Base-by-base conservation (phyloP, 2,888 invertebrate genomes). In the Lasioglossum marginatum region DNA sequence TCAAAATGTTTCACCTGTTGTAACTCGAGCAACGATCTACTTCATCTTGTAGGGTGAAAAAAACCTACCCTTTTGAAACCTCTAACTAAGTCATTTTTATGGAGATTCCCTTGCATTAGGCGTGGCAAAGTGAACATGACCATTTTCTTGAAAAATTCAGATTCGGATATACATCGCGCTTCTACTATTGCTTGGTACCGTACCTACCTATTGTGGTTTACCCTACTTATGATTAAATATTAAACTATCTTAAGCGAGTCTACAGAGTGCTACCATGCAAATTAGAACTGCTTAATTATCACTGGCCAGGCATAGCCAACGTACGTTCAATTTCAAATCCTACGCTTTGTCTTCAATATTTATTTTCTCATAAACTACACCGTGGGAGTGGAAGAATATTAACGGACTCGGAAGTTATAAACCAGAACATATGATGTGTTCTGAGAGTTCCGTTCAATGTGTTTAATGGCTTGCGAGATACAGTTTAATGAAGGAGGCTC, bases 361-460 rank as follows among this genome's bases (percentile, higher is more conserved):
- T 63, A 19, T 63, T 63, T 31, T 63, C 63, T 63, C 31, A 2
- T 16, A 31, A 63, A 31, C 2, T 31, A 19, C 31, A 8, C 31
- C 16, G 31, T 8, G 12, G n/a, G n/a, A 57, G 4, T 4, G 23
- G 63, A 31, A 31, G 63, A 63, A 31, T 63, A 19, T 31, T 31
- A 63, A 19, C 31, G 3, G 63, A 31, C 19, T 16, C 27, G 8
- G 8, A 63, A 31, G 63, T 63, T 63, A 27, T 19, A 31, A 31
- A 31, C 19, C 19, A 19, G 19, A 63, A 60, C 27, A 0, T 60
- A 60, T 27, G 27, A 27, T 60, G 27, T 31, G 60, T 63, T 63
- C 31, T 63, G 31, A 27, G 27, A 63, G 60, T 81, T 81, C 4
- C 68, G 43, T 60, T 14, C 76, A 14, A 43, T 31, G 57, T 71